These are phyloP conservation scores for Ochlodes sylvanus DNA, from an alignment of 2,888 invertebrate genomes.

Conservation along the genomic window DNA sequence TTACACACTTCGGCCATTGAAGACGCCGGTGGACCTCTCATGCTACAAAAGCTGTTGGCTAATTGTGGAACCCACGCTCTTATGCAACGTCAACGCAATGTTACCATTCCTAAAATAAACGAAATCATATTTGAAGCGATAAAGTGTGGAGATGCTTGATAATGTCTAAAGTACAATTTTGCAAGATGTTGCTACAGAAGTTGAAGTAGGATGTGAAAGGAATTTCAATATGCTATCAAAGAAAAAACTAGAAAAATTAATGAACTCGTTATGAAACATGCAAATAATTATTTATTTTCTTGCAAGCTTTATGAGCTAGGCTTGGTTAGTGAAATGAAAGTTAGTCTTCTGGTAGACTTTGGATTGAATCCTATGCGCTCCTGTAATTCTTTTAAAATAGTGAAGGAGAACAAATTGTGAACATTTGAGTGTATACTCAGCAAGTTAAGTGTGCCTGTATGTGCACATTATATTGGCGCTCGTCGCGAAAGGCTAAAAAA, in stretches of 20 bases:
- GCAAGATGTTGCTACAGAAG: neutral
- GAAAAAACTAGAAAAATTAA: neutral
- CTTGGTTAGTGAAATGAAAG: too few species aligned
- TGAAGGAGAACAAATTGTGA: too few species aligned
- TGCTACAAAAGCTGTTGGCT: constrained; percentile 29
- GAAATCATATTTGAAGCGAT: constrained; percentile 32
- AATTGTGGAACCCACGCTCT: constrained; percentile 39
- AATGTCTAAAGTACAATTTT: neutral
- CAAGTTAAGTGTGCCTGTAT: too few species aligned
- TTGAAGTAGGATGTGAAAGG: neutral
- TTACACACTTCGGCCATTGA: constrained; percentile 23
- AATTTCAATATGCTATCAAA: neutral
- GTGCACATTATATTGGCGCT: too few species aligned
- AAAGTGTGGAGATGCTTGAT: neutral
- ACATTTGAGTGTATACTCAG: too few species aligned
- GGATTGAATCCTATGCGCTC: too few species aligned
- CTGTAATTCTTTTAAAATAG: too few species aligned
- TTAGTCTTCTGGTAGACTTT: too few species aligned
- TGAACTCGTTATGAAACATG: neutral
- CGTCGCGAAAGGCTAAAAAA: too few species aligned
- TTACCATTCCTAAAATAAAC: constrained; percentile 24
- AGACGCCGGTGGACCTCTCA: constrained; percentile 26
- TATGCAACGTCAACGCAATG: constrained; percentile 27
- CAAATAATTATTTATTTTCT: neutral
- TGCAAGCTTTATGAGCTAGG: neutral